Evolutionary conservation across 2,888 invertebrate species (phyloP), one percentile per base, ranked within the genome.

Genomic region (Drosophila conformis): DNA sequence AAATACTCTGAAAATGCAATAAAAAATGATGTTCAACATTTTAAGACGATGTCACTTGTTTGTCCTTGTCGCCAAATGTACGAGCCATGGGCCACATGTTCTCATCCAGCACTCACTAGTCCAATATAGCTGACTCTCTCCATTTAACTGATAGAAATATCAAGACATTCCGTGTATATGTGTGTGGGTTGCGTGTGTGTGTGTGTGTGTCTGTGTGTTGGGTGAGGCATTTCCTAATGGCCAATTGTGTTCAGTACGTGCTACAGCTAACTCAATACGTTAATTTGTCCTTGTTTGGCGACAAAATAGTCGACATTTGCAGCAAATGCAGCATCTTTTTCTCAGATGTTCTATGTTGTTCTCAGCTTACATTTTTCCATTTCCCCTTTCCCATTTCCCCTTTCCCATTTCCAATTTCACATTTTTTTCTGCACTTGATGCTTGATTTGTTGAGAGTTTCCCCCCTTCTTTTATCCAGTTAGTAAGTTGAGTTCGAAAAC

Each of bases 21-120:
- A 81, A 81, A 81, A 81, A 81, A 81, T 81, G 71, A 82, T 81
- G 81, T 81, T 81, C 49, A 79, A 82, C 82, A 81, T 81, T 82
- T 82, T 76, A 81, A 81, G 82, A 79, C 76, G 69, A 71, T 79
- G 81, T 81, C 82, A 81, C 73, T 76, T 82, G 79, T 70, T 79
- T 79, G 79, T 79, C 79, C 81, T 79, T 79, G 81, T 78, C 81
- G 78, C 54, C 52, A 52, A 64, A 69, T 73, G 73, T 81, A 38
- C 54, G 48, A 73, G 59, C 52, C 58, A 79, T 56, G 80, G 78
- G 80, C 69, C 73, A 65, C 81, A 77, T 81, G 78, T 73, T 71
- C 40, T 29, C 31, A 57, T 62, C 67, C 49, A 18, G 38, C 29
- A 38, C 48, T 52, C 40, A 31, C 21, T 36, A 11, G 18, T n/a